Conservation (phyloP, 2,888 invertebrate genomes). For the Leptura quadrifasciata region DNA sequence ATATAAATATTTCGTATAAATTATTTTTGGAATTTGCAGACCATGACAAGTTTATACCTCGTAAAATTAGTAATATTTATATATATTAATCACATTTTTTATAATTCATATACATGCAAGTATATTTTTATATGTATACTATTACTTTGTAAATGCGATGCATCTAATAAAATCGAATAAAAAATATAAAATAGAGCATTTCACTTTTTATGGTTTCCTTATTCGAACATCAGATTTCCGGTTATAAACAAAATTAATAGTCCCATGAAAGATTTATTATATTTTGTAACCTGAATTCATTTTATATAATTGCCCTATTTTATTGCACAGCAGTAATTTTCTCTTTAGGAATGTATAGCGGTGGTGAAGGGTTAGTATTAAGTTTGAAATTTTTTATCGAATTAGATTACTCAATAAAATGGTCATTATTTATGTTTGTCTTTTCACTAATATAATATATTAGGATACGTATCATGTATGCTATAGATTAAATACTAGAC, state of each 20-base stretch:
- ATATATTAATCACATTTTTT: no score
- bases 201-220: slow-evolving; percentile 29
- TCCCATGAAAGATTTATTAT: background rate
- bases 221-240: slow-evolving; percentile 21
- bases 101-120: no score
- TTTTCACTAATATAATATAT: no score
- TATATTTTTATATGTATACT: background rate
- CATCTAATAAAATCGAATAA: slow-evolving; percentile 6
- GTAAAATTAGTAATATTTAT: no score
- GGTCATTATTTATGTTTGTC: no score
- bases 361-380: background rate
- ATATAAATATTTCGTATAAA: no score
- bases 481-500: no score
- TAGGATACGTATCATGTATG: no score
- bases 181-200: slow-evolving; percentile 22
- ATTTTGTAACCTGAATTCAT: slow-evolving; percentile 14
- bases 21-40: no score
- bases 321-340: background rate
- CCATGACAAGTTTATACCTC: no score
- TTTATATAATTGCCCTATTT: slow-evolving; percentile 18
- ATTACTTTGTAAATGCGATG: background rate
- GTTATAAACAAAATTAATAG: slow-evolving; percentile 27
- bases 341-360: background rate
- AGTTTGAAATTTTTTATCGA: no score
- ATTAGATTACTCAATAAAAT: no score